Base-by-base conservation (phyloP, 2,797 vertebrate genomes). In the Rhodeus uyekii region DNA sequence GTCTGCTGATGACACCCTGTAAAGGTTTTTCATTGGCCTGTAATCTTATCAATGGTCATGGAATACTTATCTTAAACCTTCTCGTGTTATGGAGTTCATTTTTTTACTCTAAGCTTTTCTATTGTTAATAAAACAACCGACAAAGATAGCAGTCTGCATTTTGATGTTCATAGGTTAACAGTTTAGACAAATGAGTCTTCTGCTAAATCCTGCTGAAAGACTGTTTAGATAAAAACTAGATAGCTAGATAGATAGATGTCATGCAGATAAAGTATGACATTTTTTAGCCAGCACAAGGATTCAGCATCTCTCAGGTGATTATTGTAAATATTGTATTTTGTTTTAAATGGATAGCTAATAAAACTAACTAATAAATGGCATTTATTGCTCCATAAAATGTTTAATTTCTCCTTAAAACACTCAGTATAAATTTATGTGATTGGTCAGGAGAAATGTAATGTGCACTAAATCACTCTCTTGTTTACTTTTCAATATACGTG, bases 11-110 rank as follows among this genome's bases (percentile, higher is more conserved):
- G 19, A 36, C 22, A 8, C 22, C 32, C 19, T 1, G 34, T 39
- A 74, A 38, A 1, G 0, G n/a, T 14, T 38, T 61, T 60, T 13
- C 5, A 60, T 44, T 60, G 18, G 18, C 38, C 36, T 14, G 36
- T 42, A 42, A 42, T 60, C 38, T 61, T 19, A 76, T 76, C 53
- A 61, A 13, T 61, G 24, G 9, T 44, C 9, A 44, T 10, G 2
- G 16, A 61, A 76, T 44, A 77, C 22, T 64, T 64, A 48, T 46
- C 42, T 34, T 18, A 48, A 64, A 77, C 42, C 29, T 64, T 53
- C 22, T 64, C 4, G 27, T 34, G 63, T 38, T 19, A 39, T 13
- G 16, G 44, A 77, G 42, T 36, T 50, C 22, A 50, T 48, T 64
- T 65, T 29, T 34, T 19, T 24, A 22, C 50, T 60, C 78, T 34